phyloP scores from a whole-genome alignment of 2,113 vertebrate species.

The Bombycilla garrulus region DNA sequence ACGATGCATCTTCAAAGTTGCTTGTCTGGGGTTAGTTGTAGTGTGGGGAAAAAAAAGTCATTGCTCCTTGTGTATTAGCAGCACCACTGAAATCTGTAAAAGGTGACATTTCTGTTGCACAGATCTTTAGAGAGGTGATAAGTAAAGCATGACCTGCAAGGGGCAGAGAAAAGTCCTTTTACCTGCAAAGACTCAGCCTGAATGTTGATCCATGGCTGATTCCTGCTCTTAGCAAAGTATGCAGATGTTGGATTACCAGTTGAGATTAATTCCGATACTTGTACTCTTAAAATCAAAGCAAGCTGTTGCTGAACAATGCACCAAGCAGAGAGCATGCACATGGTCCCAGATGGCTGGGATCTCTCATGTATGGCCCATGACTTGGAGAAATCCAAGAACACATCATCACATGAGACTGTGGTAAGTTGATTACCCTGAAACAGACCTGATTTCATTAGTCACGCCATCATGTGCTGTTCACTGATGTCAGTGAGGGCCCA shows the following conservation, averaged over 20 bases:
- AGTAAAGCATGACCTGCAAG: not conserved
- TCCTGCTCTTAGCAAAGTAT: not conserved
- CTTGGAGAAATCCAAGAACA: slow-evolving; percentile 4
- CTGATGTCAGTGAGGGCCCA: not conserved
- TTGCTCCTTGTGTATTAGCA: not conserved
- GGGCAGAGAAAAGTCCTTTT: not conserved
- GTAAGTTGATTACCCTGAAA: not conserved
- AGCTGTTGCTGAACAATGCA: not conserved
- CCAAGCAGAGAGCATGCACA: not conserved
- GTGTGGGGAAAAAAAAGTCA: not conserved
- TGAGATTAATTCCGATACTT: not conserved
- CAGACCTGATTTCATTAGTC: slow-evolving; percentile 52
- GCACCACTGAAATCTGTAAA: not conserved
- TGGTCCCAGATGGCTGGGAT: not conserved
- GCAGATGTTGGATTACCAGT: not conserved
- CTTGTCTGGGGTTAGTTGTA: not conserved
- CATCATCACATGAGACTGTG: slow-evolving; percentile 15
- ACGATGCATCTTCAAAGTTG: not conserved
- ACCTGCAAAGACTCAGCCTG: not conserved
- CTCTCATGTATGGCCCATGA: not conserved
- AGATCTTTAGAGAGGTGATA: not conserved
- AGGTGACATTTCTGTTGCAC: not conserved
- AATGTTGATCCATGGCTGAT: rapidly evolving
- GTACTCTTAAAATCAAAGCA: not conserved
- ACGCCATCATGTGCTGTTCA: slow-evolving; percentile 34